These are phyloP conservation scores for Apamea epomidion DNA, from an alignment of 2,888 invertebrate genomes.

Conservation along the genomic window DNA sequence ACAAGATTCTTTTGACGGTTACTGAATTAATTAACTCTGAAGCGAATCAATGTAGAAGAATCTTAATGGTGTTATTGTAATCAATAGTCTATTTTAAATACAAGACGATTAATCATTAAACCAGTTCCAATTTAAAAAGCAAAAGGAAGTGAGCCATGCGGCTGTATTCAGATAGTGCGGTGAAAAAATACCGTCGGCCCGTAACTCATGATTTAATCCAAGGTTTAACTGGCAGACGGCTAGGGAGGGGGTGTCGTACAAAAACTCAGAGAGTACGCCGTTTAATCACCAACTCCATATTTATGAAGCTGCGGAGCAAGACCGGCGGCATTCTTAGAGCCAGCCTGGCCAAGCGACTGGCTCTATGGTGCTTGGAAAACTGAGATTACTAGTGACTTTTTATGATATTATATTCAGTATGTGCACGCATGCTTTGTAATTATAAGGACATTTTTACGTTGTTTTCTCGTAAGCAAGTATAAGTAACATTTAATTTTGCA, in stretches of 20 bases:
- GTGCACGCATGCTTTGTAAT: constrained; percentile 50
- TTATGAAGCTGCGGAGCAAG: constrained; percentile 83
- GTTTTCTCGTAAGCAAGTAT: constrained; percentile 50
- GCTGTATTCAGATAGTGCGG: constrained; percentile 47
- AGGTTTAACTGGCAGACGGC: constrained; percentile 58
- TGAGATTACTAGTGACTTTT: constrained; percentile 74
- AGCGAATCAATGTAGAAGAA: constrained; percentile 48
- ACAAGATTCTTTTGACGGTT: constrained; percentile 25
- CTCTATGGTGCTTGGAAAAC: constrained; percentile 66
- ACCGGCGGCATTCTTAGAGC: constrained; percentile 85
- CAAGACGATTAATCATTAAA: constrained; percentile 47
- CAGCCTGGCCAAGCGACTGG: constrained; percentile 63
- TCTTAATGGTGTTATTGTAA: constrained; percentile 52
- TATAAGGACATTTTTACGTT: constrained; percentile 47
- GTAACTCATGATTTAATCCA: constrained; percentile 72
- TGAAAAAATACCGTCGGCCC: constrained; percentile 57
- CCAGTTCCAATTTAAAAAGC: constrained; percentile 50
- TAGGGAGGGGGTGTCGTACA: constrained; percentile 72
- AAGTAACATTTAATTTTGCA: constrained; percentile 42
- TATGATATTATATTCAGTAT: constrained; percentile 60
- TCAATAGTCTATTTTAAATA: constrained; percentile 45
- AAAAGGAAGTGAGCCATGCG: constrained; percentile 56
- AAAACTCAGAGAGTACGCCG: constrained; percentile 79
- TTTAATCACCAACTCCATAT: constrained; percentile 87
- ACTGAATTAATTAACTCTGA: constrained; percentile 42